phyloP scores from a whole-genome alignment of 2,888 invertebrate species.

The Fabriciana adippe region DNA sequence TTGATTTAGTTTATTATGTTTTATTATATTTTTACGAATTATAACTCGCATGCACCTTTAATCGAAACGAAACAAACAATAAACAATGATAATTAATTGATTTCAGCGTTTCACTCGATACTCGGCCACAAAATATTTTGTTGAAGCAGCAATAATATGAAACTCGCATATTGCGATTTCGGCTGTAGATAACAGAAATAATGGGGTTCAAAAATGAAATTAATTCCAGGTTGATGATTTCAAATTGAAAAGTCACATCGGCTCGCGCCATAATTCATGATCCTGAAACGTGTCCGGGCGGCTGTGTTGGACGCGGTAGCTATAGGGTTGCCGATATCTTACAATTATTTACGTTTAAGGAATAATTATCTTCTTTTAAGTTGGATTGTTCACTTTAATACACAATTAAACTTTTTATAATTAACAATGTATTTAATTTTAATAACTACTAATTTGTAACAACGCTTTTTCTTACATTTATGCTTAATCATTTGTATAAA shows the following conservation, averaged over 20 bases:
- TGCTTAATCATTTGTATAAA: no score
- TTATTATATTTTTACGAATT: not conserved
- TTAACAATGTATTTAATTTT: no score
- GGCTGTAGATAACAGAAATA: conserved; percentile 80
- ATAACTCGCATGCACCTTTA: not conserved
- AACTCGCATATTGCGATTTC: conserved; percentile 80
- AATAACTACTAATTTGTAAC: no score
- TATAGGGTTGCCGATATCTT: conserved; percentile 61
- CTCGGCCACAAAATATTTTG: conserved; percentile 73
- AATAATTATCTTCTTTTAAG: not conserved
- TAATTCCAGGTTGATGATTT: conserved; percentile 83
- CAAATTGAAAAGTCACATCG: conserved; percentile 84
- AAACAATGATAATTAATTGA: conserved; percentile 26
- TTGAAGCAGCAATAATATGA: conserved; percentile 73
- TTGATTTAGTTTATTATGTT: not conserved
- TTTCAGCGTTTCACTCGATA: conserved; percentile 38
- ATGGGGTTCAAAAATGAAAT: conserved; percentile 83
- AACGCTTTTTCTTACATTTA: no score
- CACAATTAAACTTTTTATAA: no score
- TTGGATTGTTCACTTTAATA: no score
- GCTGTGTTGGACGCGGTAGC: conserved; percentile 68
- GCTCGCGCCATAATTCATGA: conserved; percentile 82
- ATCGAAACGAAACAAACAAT: conserved; percentile 6
- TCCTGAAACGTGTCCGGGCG: conserved; percentile 81
- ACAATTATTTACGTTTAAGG: conserved; percentile 4